These are phyloP conservation scores for Campylomormyrus tamandua DNA, from an alignment of 2,113 vertebrate genomes.

Conservation along the genomic window DNA sequence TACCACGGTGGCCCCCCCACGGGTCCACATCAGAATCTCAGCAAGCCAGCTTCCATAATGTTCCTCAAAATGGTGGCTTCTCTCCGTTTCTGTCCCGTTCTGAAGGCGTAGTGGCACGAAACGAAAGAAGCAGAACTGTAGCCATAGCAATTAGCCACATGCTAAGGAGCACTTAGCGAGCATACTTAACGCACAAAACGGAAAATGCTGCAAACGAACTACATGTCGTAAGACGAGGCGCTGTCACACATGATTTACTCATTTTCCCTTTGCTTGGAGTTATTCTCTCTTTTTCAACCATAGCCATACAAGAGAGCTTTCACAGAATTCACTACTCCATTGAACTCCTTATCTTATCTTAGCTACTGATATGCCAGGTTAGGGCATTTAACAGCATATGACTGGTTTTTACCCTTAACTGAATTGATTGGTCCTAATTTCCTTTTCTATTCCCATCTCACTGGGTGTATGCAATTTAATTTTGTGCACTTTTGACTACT, in stretches of 20 bases:
- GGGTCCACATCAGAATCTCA: not conserved
- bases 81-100: not conserved
- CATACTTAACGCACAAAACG: not conserved
- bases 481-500: conserved; percentile 46
- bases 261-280: not conserved
- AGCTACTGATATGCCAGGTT: not conserved
- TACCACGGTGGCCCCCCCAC: not conserved
- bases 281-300: not conserved
- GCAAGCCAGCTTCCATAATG: not conserved
- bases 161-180: not conserved
- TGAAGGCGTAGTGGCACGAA: too few relatives aligned
- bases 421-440: conserved; percentile 9
- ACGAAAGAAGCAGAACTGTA: not conserved
- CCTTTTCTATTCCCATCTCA: conserved; percentile 18
- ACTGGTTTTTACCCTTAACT: conserved; percentile 11
- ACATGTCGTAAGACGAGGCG: not conserved
- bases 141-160: not conserved
- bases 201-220: not conserved
- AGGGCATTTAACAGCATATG: not conserved
- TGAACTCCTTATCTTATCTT: not conserved
- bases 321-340: not conserved
- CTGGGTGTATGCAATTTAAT: conserved; percentile 25
- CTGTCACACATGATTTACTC: not conserved
- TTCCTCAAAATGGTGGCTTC: not conserved
- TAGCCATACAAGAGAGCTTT: not conserved